Base-by-base conservation (phyloP, 2,888 invertebrate species). In the Drosophila aldrichi region DNA sequence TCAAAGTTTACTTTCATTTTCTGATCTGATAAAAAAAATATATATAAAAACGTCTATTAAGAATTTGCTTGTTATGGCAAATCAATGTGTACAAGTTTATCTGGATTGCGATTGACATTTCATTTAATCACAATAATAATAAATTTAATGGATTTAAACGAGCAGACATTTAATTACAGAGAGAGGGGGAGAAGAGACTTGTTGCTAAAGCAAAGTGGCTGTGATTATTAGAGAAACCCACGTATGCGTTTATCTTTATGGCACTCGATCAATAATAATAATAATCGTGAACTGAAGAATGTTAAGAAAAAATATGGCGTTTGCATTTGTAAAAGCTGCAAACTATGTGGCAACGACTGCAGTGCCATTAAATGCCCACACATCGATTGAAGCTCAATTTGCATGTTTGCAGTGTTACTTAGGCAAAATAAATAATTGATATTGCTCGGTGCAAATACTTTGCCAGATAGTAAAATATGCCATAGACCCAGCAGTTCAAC, bases 311-410 rank as follows among this genome's bases (percentile, higher is more conserved):
- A 58, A 75, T 75, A 76, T 55, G 49, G 55, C 62, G 48, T 60
- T 69, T 49, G 65, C 54, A 69, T 70, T 67, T 65, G 20, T 65
- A 82, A 79, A 69, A 40, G 69, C 67, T 74, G 84, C 64, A 76
- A 79, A 81, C 70, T 61, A 74, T 73, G 73, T 77, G 74, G 66
- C 54, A 82, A 80, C 43, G 16, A 57, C 18, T 40, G n/a, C 70
- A 54, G 59, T 54, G 29, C 70, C 36, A 75, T 86, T 81, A 66
- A 66, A 62, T 62, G 56, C 81, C 81, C 73, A 82, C 80, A 70
- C 71, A 63, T 51, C 64, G 59, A 67, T 69, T 67, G 48, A 51
- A 49, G 55, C 40, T 57, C 65, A 74, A 78, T 80, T 78, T 74
- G 70, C 77, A 66, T 78, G 62, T 57, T 55, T 64, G 58, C 66